These are phyloP conservation scores for Pollachius pollachius DNA, from an alignment of 2,113 vertebrate genomes.

Conservation along the genomic window DNA sequence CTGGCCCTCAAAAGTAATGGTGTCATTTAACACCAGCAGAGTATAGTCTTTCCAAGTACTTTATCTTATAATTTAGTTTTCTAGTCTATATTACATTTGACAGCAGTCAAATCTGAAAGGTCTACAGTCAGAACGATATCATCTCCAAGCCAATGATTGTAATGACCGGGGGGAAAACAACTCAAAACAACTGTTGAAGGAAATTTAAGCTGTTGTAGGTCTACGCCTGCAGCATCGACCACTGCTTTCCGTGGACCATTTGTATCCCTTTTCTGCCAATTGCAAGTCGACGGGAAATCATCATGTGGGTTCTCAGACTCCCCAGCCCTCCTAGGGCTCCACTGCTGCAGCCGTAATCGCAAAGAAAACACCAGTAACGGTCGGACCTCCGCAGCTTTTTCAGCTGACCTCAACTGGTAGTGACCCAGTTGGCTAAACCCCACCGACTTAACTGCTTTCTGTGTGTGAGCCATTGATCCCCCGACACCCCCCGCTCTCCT, in stretches of 20 bases:
- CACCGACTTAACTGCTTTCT: slow-evolving; percentile 17
- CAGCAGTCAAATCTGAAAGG: neutral
- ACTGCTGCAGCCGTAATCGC: slow-evolving; percentile 13
- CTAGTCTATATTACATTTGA: neutral
- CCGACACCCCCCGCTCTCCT: slow-evolving; percentile 7
- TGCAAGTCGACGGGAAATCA: neutral
- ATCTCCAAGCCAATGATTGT: neutral
- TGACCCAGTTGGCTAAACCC: slow-evolving; percentile 57
- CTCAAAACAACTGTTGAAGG: too few species aligned
- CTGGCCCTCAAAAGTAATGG: too few species aligned
- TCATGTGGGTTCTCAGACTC: neutral
- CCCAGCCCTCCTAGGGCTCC: slow-evolving; percentile 2
- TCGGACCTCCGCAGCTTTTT: slow-evolving; percentile 6
- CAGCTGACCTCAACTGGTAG: slow-evolving; percentile 13
- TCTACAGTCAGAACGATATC: neutral
- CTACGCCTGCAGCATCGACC: too few species aligned
- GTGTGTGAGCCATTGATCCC: slow-evolving; percentile 28
- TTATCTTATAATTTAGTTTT: too few species aligned
- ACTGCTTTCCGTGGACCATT: too few species aligned
- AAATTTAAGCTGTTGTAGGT: too few species aligned
- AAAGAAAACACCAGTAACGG: neutral
- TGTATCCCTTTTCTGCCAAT: neutral
- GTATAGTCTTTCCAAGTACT: too few species aligned
- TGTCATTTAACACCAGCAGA: too few species aligned
- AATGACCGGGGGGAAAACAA: neutral